These are phyloP conservation scores for Brachyptera risi DNA, from an alignment of 2,888 invertebrate genomes.

Conservation along the genomic window DNA sequence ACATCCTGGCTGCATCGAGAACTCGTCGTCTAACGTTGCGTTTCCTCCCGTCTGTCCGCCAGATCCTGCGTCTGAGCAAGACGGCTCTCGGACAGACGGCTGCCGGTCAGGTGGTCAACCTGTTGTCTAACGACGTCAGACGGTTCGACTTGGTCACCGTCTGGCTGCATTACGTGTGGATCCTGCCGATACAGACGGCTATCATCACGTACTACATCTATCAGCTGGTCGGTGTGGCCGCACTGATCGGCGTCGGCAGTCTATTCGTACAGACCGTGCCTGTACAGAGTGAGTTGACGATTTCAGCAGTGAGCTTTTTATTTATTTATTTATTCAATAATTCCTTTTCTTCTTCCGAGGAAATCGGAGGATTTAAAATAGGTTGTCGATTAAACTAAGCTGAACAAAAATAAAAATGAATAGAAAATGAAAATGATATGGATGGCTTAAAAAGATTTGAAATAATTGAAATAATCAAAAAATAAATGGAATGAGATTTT, in stretches of 20 bases:
- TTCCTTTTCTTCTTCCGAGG: neutral
- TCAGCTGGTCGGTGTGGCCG: constrained; percentile 51
- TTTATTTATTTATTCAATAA: no score
- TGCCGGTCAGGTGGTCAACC: constrained; percentile 54
- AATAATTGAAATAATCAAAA: no score
- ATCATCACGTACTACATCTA: constrained; percentile 60
- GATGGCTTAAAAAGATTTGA: no score
- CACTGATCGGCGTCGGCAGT: constrained; percentile 57
- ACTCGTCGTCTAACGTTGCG: neutral
- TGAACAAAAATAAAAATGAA: no score
- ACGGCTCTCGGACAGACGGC: constrained; percentile 56
- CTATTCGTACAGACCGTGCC: constrained; percentile 49
- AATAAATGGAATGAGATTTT: no score
- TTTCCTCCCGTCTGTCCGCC: constrained; percentile 12
- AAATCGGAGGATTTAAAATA: neutral
- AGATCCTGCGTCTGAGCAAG: constrained; percentile 53
- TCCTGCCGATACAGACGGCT: constrained; percentile 55
- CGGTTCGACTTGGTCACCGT: constrained; percentile 51
- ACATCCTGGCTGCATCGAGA: no score
- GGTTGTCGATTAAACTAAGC: no score
- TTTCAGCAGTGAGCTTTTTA: neutral
- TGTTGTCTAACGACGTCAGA: constrained; percentile 54
- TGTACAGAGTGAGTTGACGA: constrained; percentile 37
- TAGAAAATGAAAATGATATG: no score
- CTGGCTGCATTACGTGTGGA: constrained; percentile 51